These are phyloP conservation scores for Heliconius aoede DNA, from an alignment of 2,888 invertebrate genomes.

Conservation along the genomic window DNA sequence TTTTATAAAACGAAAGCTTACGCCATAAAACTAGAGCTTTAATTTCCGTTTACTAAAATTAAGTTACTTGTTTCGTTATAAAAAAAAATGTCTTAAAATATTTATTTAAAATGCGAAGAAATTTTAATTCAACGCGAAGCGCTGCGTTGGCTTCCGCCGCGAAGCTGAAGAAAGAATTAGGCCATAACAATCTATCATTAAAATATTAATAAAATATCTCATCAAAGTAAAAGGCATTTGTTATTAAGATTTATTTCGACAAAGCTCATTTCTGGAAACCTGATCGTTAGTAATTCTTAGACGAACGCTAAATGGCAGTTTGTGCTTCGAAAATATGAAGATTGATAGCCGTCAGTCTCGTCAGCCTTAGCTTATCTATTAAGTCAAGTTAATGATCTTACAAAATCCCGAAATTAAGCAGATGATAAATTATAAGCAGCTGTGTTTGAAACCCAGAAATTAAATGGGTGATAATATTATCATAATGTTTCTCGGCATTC, in stretches of 20 bases:
- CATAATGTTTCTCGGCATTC: constrained; percentile 33
- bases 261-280: constrained; percentile 51
- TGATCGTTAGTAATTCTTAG: constrained; percentile 67
- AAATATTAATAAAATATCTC: not conserved
- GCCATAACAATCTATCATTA: not conserved
- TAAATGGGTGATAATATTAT: constrained; percentile 38
- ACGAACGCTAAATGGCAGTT: constrained; percentile 70
- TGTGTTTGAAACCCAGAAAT: constrained; percentile 42
- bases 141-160: no score
- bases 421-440: constrained; percentile 43
- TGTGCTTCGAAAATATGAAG: constrained; percentile 72
- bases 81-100: not conserved
- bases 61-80: not conserved
- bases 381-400: constrained; percentile 48
- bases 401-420: constrained; percentile 48
- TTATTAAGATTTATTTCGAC: constrained; percentile 25
- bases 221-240: not conserved
- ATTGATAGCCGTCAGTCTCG: constrained; percentile 59
- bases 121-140: not conserved
- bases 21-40: not conserved
- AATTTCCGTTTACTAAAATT: not conserved
- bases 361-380: constrained; percentile 49
- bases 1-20: not conserved
- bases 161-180: not conserved
- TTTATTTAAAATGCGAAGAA: not conserved